phyloP scores from a whole-genome alignment of 2,888 invertebrate species.

The Epiblema foenella region DNA sequence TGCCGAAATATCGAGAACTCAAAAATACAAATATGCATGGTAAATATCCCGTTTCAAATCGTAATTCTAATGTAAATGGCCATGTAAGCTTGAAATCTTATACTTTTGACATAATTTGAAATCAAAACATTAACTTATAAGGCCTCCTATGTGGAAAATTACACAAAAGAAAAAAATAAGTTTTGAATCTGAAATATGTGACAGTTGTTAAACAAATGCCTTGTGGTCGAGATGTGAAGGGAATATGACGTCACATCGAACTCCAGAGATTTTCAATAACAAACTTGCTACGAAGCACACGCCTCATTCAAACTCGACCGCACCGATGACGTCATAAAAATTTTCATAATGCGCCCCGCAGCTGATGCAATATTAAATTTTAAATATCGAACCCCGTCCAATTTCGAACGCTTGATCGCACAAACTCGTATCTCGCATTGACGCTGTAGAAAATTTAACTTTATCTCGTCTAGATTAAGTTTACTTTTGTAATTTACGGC shows the following conservation, averaged over 20 bases:
- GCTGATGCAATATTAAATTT: conserved; percentile 82
- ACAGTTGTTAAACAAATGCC: too few species aligned
- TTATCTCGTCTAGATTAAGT: not conserved
- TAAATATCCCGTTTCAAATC: too few species aligned
- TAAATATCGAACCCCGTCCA: conserved; percentile 74
- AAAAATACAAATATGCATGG: too few species aligned
- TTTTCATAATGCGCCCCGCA: conserved; percentile 74
- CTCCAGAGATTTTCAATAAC: conserved; percentile 11
- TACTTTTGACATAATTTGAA: too few species aligned
- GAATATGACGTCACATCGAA: not conserved
- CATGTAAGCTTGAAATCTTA: too few species aligned
- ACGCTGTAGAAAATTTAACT: conserved; percentile 4
- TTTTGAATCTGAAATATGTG: too few species aligned
- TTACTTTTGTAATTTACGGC: not conserved
- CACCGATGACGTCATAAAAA: conserved; percentile 63
- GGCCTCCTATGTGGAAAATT: too few species aligned
- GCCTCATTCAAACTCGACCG: conserved; percentile 49
- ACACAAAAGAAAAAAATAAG: too few species aligned
- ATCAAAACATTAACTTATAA: too few species aligned
- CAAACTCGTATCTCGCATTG: not conserved
- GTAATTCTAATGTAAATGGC: too few species aligned
- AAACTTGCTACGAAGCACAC: conserved; percentile 38
- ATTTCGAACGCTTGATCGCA: conserved; percentile 7
- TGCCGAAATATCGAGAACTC: too few species aligned
- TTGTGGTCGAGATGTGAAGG: not conserved